phyloP scores from a whole-genome alignment of 2,797 vertebrate species.

The Eleutherodactylus coqui region DNA sequence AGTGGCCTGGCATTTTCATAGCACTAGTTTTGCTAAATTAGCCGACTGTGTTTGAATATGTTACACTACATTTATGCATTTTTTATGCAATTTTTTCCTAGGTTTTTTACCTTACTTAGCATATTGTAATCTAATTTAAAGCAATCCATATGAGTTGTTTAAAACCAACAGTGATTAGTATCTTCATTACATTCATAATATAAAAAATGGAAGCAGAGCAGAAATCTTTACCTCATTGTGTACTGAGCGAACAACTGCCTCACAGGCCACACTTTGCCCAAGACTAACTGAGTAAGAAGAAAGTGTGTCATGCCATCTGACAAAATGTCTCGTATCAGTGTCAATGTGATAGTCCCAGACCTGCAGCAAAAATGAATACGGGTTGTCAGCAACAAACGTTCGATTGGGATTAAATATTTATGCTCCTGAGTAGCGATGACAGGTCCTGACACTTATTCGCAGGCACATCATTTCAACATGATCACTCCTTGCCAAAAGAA shows the following conservation, averaged over 20 bases:
- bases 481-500: conserved; percentile 63
- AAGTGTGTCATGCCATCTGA: conserved; percentile 67
- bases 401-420: conserved; percentile 66
- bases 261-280: conserved; percentile 66
- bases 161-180: background rate
- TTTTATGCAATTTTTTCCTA: too few relatives aligned
- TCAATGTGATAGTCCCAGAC: conserved; percentile 68
- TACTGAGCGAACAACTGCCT: conserved; percentile 43
- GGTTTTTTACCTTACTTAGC: too few relatives aligned
- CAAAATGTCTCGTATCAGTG: conserved; percentile 66
- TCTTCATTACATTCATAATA: background rate
- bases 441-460: conserved; percentile 65
- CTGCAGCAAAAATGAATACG: conserved; percentile 63
- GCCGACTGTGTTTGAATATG: too few relatives aligned
- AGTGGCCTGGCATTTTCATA: too few relatives aligned
- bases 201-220: conserved; percentile 2
- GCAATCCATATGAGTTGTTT: too few relatives aligned
- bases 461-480: conserved; percentile 62
- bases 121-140: too few relatives aligned
- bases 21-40: too few relatives aligned
- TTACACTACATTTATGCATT: too few relatives aligned
- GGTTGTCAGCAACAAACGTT: conserved; percentile 71
- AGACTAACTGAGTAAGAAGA: conserved; percentile 62
- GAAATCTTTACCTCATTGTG: conserved; percentile 43
- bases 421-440: conserved; percentile 64